Evolutionary conservation across 2,797 vertebrate species (phyloP).

Genomic region (Huso huso): DNA sequence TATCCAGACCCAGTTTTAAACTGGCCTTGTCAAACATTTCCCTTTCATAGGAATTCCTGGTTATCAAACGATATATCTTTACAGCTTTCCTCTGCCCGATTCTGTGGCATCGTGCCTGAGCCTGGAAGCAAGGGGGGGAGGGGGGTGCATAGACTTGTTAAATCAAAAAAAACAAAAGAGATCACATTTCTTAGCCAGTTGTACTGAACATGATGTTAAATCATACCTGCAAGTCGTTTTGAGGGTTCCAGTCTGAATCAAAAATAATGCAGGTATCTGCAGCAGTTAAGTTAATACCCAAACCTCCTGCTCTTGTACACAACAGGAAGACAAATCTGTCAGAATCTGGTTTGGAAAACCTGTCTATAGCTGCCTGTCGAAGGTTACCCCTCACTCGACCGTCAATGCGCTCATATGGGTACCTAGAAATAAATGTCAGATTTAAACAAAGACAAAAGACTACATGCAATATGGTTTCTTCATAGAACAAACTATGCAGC

Average conservation of each 20-base stretch:
- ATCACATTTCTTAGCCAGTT: slow-evolving; percentile 9
- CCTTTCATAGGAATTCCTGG: slow-evolving; percentile 93
- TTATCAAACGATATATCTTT: slow-evolving; percentile 95
- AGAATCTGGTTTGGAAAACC: slow-evolving; percentile 93
- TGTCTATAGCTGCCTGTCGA: slow-evolving; percentile 93
- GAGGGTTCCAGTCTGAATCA: slow-evolving; percentile 97
- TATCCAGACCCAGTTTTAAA: slow-evolving; percentile 91
- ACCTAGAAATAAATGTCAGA: slow-evolving; percentile 51
- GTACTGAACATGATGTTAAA: background rate
- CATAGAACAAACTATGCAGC: no score
- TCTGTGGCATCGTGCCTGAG: slow-evolving; percentile 90
- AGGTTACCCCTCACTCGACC: slow-evolving; percentile 92
- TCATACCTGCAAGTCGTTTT: slow-evolving; percentile 93
- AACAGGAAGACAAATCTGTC: slow-evolving; percentile 97
- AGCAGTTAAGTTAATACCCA: slow-evolving; percentile 96
- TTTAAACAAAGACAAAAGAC: no score
- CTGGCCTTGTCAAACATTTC: slow-evolving; percentile 99
- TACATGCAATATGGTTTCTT: no score
- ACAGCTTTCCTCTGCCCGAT: slow-evolving; percentile 97
- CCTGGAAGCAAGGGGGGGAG: slow-evolving; percentile 49
- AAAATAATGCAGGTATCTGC: slow-evolving; percentile 98
- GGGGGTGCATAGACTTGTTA: background rate
- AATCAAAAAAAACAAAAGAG: slow-evolving; percentile 11
- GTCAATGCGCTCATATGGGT: slow-evolving; percentile 92
- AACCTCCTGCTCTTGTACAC: slow-evolving; percentile 88